Percentiles rank a stretch among this genome's conserved stretches.
Evolutionary conservation across 2,797 vertebrate genomes (phyloP).

Genomic region (Centropyge bicolor): DNA sequence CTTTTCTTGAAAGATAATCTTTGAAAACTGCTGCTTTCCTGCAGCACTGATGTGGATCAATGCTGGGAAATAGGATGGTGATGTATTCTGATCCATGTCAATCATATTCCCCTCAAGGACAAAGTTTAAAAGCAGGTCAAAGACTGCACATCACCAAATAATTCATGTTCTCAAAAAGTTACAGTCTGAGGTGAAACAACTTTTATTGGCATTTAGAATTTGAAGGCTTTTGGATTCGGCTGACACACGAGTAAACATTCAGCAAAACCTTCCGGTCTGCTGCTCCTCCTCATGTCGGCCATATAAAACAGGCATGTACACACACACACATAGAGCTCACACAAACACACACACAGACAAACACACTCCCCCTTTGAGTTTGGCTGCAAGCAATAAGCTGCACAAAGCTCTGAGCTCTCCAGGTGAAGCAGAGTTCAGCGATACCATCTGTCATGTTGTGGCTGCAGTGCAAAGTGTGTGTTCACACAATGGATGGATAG

Average conservation of each 20-base stretch:
- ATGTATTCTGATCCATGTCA: neutral
- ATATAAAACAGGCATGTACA: neutral
- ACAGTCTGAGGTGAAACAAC: neutral
- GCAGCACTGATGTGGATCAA: neutral
- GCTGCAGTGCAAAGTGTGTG: neutral
- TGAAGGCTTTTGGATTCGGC: neutral
- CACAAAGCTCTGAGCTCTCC: slow-evolving; percentile 1
- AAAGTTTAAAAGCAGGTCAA: neutral
- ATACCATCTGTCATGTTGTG: slow-evolving; percentile 27
- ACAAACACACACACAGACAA: neutral
- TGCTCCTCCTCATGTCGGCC: neutral
- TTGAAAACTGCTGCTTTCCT: neutral
- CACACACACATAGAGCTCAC: neutral
- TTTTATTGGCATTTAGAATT: neutral
- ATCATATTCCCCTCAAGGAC: neutral
- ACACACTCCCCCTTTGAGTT: neutral
- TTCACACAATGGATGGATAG: neutral
- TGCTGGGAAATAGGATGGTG: neutral
- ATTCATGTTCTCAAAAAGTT: neutral
- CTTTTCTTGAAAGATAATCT: neutral
- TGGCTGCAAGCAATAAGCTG: neutral
- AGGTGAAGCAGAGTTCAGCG: slow-evolving; percentile 34
- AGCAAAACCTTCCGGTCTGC: neutral
- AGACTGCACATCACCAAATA: neutral
- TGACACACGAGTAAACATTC: neutral